These are phyloP conservation scores for Delphinus delphis DNA, from an alignment of 2,113 vertebrate species.

Conservation along the genomic window DNA sequence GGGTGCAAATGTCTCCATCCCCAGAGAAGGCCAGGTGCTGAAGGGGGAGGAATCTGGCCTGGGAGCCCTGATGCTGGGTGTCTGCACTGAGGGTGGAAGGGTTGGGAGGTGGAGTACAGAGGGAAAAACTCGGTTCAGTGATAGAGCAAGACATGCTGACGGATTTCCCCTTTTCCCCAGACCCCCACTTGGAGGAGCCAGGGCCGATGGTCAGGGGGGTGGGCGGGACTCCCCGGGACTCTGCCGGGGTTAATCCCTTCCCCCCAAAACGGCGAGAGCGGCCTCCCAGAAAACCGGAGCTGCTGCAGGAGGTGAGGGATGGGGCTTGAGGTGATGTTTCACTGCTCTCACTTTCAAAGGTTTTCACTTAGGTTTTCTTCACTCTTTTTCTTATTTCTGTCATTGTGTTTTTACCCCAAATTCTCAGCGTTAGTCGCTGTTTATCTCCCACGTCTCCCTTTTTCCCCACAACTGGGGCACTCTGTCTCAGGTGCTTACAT, in stretches of 20 bases:
- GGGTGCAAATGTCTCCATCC: neutral
- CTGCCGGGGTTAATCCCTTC: slow-evolving; percentile 58
- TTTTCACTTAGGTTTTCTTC: neutral
- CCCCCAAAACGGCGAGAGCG: slow-evolving; percentile 73
- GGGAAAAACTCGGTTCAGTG: neutral
- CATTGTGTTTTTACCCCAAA: neutral
- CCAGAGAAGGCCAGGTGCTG: neutral
- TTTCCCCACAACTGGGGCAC: neutral
- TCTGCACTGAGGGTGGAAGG: neutral
- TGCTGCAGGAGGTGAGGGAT: slow-evolving; percentile 75
- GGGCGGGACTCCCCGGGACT: slow-evolving; percentile 55
- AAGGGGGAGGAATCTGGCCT: neutral
- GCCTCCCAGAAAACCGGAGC: slow-evolving; percentile 74
- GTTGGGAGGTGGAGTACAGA: neutral
- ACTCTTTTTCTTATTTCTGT: neutral
- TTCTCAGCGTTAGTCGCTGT: neutral
- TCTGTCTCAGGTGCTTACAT: rapidly evolving
- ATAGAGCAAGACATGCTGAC: neutral
- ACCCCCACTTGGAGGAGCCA: slow-evolving; percentile 74
- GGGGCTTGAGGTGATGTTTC: neutral
- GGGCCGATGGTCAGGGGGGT: slow-evolving; percentile 65
- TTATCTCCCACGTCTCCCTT: neutral
- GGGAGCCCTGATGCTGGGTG: neutral
- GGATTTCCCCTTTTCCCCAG: slow-evolving; percentile 39
- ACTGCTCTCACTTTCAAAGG: neutral